Base-by-base conservation (phyloP, 2,888 invertebrate genomes). In the Euspilapteryx auroguttella region DNA sequence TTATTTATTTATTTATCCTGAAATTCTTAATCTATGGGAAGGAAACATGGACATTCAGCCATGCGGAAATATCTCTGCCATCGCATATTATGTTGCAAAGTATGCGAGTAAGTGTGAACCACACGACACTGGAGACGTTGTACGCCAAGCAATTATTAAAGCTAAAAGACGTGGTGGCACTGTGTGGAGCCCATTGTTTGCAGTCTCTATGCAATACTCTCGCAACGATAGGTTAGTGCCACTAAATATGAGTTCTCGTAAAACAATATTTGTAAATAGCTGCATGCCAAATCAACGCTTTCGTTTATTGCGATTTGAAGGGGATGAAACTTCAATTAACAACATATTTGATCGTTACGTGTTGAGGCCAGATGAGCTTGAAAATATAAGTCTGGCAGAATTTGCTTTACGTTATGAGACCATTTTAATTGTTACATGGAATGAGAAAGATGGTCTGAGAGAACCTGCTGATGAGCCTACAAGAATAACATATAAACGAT, bases 21-120 rank as follows among this genome's bases (percentile, higher is more conserved):
- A 7, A 12, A 24, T 50, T 9, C 17, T 48, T 10, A 23, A 21
- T 8, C 4, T 53, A 22, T 50, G 47, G 47, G 11, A 40, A 17
- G 54, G 35, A 3, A 53, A 55, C 25, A 55, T 55, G 27, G 47
- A 51, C 25, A 33, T 55, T 0, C 49, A 53, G 28, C 49, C 49
- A 3, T 49, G 47, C 34, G 49, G 52, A 7, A 45, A 24, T 32
- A 37, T 47, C 1, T 40, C 42, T 1, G 44, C 50, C 10, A 42
- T 55, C 0, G 40, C 53, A 0, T 54, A 45, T 24, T 51, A 49
- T 20, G 28, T 49, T 1, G 39, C 46, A 2, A 50, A 48, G 32
- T 47, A 48, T 26, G 42, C 34, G 0, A 42, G 38, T 12, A 46
- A 48, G 36, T 39, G 38, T 10, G 42, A 46, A 24, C 45, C 47